phyloP scores from a whole-genome alignment of 2,888 invertebrate species.

The Leptinotarsa peninsularis region DNA sequence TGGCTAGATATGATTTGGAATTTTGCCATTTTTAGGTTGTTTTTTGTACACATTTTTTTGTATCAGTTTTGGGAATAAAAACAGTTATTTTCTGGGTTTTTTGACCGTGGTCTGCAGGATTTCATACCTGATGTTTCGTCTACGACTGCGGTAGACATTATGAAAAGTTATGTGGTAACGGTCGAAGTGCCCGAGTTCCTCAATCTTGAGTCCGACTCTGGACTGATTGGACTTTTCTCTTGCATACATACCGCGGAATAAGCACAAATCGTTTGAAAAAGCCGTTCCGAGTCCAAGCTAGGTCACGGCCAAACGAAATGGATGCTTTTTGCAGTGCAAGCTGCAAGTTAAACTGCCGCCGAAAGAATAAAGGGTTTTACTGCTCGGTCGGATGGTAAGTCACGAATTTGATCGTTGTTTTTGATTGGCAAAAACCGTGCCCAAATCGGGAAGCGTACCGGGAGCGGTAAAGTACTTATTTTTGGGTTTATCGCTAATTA shows the following conservation, averaged over 20 bases:
- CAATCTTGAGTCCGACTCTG: background rate
- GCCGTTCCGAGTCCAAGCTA: slow-evolving; percentile 37
- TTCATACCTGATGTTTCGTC: too few relatives aligned
- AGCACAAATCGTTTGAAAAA: slow-evolving; percentile 38
- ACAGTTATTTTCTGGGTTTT: too few relatives aligned
- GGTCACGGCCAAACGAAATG: slow-evolving; percentile 32
- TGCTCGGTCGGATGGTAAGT: slow-evolving; percentile 5
- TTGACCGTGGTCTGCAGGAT: too few relatives aligned
- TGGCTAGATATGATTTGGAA: too few relatives aligned
- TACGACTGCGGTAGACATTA: too few relatives aligned
- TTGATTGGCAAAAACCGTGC: slow-evolving; percentile 5
- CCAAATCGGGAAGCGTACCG: slow-evolving; percentile 16
- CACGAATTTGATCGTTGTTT: slow-evolving; percentile 13
- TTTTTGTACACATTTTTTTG: background rate
- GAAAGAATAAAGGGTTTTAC: background rate
- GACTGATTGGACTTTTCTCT: background rate
- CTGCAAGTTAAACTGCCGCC: slow-evolving; percentile 10
- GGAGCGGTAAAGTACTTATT: background rate
- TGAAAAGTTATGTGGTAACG: too few relatives aligned
- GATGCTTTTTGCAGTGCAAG: slow-evolving; percentile 29
- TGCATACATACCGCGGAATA: slow-evolving; percentile 1
- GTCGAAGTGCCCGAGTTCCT: too few relatives aligned
- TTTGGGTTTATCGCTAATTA: background rate
- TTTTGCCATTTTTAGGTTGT: too few relatives aligned
- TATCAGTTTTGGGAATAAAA: too few relatives aligned